Evolutionary conservation across 2,113 vertebrate genomes (phyloP).

Genomic region (Lathamus discolor): DNA sequence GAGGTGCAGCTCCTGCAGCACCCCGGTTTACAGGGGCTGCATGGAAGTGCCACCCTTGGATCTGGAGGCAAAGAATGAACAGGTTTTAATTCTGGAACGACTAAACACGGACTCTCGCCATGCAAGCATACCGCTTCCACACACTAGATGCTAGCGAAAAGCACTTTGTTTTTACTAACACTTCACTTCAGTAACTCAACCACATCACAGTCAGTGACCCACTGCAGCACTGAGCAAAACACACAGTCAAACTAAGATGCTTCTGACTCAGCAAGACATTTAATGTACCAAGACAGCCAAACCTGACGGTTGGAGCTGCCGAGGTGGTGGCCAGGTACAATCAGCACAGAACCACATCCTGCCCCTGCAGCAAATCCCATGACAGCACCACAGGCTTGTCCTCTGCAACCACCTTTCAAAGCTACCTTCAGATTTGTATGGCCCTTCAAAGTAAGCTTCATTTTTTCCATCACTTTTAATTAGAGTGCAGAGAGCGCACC

Average conservation of each 20-base stretch:
- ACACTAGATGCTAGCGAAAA: not conserved
- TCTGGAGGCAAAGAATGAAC: not conserved
- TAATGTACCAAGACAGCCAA: not conserved
- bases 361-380: not conserved
- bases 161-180: not conserved
- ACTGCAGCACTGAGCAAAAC: not conserved
- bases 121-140: rapidly evolving
- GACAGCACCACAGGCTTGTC: rapidly evolving
- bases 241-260: not conserved
- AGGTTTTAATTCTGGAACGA: not conserved
- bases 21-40: not conserved
- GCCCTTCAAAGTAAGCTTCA: not conserved
- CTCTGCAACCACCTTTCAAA: not conserved
- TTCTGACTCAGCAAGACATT: not conserved
- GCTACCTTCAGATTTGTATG: not conserved
- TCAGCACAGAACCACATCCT: constrained; percentile 12
- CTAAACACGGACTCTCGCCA: not conserved
- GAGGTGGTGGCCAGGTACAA: not conserved
- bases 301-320: not conserved
- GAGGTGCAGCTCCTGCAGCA: not conserved
- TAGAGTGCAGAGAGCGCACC: not conserved
- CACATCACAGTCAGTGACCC: not conserved
- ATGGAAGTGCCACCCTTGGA: not conserved
- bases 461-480: not conserved
- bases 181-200: not conserved